Percentiles rank a stretch among this genome's conserved stretches.
Evolutionary conservation across 2,113 vertebrate species (phyloP).

Genomic region (Dasyprocta punctata): DNA sequence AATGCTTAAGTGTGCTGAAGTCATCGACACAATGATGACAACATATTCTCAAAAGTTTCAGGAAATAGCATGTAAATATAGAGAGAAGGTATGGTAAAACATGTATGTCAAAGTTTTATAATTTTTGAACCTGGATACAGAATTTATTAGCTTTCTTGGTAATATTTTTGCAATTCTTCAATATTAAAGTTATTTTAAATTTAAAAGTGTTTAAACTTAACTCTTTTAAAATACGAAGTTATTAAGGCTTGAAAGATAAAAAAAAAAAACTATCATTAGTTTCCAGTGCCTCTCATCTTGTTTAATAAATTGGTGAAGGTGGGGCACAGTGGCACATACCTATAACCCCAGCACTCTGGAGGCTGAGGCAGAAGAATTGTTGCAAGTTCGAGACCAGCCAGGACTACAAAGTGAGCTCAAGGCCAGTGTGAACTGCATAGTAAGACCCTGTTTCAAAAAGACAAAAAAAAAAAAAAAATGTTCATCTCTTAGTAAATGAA

Average conservation of each 20-base stretch:
- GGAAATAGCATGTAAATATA: neutral
- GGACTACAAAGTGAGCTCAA: too few species aligned
- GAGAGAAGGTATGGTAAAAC: neutral
- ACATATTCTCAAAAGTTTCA: neutral
- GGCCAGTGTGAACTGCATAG: too few species aligned
- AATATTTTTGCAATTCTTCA: neutral
- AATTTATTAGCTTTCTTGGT: neutral
- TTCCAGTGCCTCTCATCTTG: neutral
- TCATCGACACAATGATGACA: neutral
- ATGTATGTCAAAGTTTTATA: neutral
- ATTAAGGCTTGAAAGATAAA: neutral
- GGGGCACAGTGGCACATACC: too few species aligned
- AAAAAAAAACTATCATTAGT: neutral
- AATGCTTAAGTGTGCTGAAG: neutral
- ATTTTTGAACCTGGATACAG: neutral
- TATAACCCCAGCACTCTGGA: too few species aligned
- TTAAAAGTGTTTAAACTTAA: constrained; percentile 24
- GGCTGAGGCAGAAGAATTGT: too few species aligned
- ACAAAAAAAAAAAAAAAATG: neutral
- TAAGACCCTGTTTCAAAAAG: too few species aligned
- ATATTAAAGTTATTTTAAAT: constrained; percentile 25
- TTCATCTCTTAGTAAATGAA: constrained; percentile 38
- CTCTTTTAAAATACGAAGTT: constrained; percentile 35
- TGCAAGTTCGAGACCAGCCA: too few species aligned
- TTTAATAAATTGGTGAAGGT: neutral